phyloP scores from a whole-genome alignment of 2,888 invertebrate genomes.

The Cerastis rubricosa region DNA sequence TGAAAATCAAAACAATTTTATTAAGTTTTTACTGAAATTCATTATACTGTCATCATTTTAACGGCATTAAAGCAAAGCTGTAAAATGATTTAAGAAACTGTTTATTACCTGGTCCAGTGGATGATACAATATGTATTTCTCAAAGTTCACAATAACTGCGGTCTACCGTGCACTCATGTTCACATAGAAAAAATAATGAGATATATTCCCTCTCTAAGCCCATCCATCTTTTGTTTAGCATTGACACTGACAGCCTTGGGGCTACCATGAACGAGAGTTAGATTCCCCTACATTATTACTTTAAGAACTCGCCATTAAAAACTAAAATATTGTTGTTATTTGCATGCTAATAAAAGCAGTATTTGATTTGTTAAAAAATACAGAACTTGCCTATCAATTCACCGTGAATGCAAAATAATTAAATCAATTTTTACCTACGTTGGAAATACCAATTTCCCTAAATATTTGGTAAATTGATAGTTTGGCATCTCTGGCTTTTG shows the following conservation, averaged over 20 bases:
- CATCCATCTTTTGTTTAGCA: conserved; percentile 30
- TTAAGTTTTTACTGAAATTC: background rate
- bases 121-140: conserved; percentile 9
- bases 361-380: background rate
- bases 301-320: background rate
- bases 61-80: background rate
- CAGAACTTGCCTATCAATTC: background rate
- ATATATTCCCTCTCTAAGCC: background rate
- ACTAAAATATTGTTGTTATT: background rate
- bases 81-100: background rate
- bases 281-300: background rate
- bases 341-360: background rate
- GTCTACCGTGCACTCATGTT: conserved; percentile 4
- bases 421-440: background rate
- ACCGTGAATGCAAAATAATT: background rate
- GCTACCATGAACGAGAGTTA: conserved; percentile 18
- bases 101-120: conserved; percentile 16
- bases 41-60: background rate
- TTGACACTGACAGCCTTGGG: conserved; percentile 27
- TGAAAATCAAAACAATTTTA: background rate
- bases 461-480: conserved; percentile 6
- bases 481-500: background rate
- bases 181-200: background rate
- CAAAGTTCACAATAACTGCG: conserved; percentile 6
- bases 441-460: background rate